A percentile compares a stretch with the other conserved stretches of the same genome.
Evolutionary conservation across 2,797 vertebrate genomes (phyloP).

Genomic region (Cottoperca gobio): DNA sequence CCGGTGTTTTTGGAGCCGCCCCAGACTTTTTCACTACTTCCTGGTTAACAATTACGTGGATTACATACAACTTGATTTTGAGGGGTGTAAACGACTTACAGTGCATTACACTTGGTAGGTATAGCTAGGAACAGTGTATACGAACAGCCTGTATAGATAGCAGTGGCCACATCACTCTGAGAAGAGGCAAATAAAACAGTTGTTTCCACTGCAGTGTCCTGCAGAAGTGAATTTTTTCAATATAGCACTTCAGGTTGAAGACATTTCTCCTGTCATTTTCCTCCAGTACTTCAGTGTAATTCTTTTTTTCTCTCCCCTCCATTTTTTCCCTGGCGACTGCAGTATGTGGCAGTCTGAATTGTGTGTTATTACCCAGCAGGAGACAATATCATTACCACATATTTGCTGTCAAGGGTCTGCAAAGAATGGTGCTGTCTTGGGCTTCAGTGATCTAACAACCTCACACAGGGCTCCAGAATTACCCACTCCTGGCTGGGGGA

Average conservation of each 20-base stretch:
- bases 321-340: slow-evolving; percentile 84
- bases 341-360: slow-evolving; percentile 88
- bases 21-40: too few relatives aligned
- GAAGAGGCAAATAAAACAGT: slow-evolving; percentile 66
- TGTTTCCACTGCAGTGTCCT: slow-evolving; percentile 69
- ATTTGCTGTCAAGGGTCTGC: slow-evolving; percentile 91
- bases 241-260: slow-evolving; percentile 86
- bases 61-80: too few relatives aligned
- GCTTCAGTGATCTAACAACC: slow-evolving; percentile 90
- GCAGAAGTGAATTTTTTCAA: slow-evolving; percentile 80
- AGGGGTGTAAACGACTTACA: too few relatives aligned
- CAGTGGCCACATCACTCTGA: slow-evolving; percentile 23
- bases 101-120: too few relatives aligned
- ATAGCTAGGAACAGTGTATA: too few relatives aligned
- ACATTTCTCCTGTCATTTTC: slow-evolving; percentile 90
- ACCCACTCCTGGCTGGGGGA: slow-evolving; percentile 88
- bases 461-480: slow-evolving; percentile 88
- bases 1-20: too few relatives aligned
- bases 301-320: slow-evolving; percentile 83
- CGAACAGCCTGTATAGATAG: slow-evolving; percentile 10
- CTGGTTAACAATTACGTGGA: too few relatives aligned
- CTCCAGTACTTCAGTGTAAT: slow-evolving; percentile 88
- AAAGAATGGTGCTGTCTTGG: slow-evolving; percentile 88
- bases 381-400: slow-evolving; percentile 92
- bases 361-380: slow-evolving; percentile 92